phyloP scores from a whole-genome alignment of 2,113 vertebrate species.

The Recurvirostra avosetta region DNA sequence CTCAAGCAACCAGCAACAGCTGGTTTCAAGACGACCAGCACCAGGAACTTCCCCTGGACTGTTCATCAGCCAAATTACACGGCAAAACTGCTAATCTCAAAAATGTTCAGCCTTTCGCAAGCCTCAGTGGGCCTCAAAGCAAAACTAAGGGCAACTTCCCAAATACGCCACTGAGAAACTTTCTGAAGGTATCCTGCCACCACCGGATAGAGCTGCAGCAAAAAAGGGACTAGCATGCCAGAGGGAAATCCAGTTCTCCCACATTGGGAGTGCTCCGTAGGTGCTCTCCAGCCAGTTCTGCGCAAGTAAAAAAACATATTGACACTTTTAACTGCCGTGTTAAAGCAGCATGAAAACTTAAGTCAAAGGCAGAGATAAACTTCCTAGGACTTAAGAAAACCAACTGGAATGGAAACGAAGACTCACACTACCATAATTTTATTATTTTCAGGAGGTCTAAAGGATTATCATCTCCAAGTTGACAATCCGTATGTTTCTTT shows the following conservation, averaged over 20 bases:
- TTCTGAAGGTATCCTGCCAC: neutral
- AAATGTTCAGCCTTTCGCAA: neutral
- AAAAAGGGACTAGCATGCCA: neutral
- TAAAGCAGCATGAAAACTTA: neutral
- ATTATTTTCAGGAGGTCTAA: neutral
- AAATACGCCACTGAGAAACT: neutral
- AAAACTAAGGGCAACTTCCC: neutral
- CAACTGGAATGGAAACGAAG: neutral
- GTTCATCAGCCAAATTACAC: neutral
- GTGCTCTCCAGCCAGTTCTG: neutral
- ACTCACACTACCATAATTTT: neutral
- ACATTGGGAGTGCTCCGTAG: neutral
- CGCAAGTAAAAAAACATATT: accelerated
- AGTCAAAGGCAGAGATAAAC: neutral
- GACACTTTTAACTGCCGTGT: neutral
- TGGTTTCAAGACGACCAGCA: neutral
- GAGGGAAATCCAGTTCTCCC: neutral
- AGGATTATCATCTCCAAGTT: neutral
- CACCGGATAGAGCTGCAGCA: neutral
- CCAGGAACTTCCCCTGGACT: neutral
- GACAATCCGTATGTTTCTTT: neutral
- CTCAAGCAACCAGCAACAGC: neutral
- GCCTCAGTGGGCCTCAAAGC: neutral
- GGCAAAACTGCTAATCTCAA: neutral
- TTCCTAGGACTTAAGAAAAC: neutral